Percentiles rank a stretch among this genome's conserved stretches.
phyloP scores from a whole-genome alignment of 1,140 invertebrate species.

The Drosophila parabipectinata region DNA sequence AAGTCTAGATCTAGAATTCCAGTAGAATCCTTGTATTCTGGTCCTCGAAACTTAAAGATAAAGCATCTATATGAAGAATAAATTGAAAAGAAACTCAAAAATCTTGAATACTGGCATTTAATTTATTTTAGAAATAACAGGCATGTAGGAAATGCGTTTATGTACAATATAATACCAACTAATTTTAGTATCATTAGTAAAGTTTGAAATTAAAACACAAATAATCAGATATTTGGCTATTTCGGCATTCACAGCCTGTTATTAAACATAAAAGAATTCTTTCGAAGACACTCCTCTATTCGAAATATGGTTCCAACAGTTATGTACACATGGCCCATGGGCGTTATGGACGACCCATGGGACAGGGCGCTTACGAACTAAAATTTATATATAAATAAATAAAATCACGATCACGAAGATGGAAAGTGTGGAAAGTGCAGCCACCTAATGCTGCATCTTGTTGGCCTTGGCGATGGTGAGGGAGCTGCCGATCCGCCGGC shows the following conservation, averaged over 20 bases:
- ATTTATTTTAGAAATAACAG: slow-evolving; percentile 5
- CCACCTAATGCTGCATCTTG: slow-evolving; percentile 72
- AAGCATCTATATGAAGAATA: no score
- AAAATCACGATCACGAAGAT: slow-evolving; percentile 31
- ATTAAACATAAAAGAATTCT: slow-evolving; percentile 29
- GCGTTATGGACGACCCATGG: no score
- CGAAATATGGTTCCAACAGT: slow-evolving; percentile 24
- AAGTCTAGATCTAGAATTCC: no score
- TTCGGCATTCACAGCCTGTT: slow-evolving; percentile 27
- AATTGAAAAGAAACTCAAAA: not conserved
- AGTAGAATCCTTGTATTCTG: no score
- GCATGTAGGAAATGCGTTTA: not conserved
- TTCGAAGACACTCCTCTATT: slow-evolving; percentile 38
- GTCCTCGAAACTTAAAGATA: no score
- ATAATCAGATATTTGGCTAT: slow-evolving; percentile 17
- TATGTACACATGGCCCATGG: slow-evolving; percentile 11
- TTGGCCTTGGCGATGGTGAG: slow-evolving; percentile 79
- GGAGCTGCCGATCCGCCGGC: slow-evolving; percentile 84
- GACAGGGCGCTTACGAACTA: slow-evolving; percentile 8
- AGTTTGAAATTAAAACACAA: not conserved
- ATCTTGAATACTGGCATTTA: not conserved
- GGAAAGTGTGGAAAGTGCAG: not conserved
- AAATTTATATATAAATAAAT: slow-evolving; percentile 55
- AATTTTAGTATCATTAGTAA: not conserved
- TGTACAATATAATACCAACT: not conserved